Conservation (phyloP, 2,113 vertebrate genomes). For the Tragelaphus buxtoni region DNA sequence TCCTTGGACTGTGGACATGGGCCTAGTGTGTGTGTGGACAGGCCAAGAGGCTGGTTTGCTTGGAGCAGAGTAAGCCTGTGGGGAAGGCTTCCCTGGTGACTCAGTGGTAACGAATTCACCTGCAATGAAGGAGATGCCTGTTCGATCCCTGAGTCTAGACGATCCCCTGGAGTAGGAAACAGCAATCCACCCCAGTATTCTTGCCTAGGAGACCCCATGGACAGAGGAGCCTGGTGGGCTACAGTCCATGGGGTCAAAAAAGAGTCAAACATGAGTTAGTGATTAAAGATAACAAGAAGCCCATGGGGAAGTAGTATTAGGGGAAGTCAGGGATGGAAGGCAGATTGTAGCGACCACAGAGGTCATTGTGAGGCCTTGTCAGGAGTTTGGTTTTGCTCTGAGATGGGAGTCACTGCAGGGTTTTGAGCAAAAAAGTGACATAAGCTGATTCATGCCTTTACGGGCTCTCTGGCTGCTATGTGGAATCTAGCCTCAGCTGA, state of each 20-base stretch:
- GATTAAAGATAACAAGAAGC: not conserved
- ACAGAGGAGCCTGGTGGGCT: not conserved
- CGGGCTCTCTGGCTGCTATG: not conserved
- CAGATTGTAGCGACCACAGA: not conserved
- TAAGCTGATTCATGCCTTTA: not conserved
- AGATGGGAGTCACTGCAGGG: not conserved
- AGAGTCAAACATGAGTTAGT: not conserved
- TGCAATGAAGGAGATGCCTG: not conserved
- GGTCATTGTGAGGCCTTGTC: not conserved
- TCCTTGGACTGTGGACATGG: too few relatives aligned
- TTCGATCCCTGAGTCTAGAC: not conserved
- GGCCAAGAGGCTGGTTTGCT: not conserved
- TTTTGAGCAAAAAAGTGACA: not conserved
- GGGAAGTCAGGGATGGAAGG: not conserved
- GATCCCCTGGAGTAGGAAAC: not conserved
- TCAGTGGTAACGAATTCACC: not conserved
- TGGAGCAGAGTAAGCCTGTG: not conserved
- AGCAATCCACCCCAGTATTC: not conserved
- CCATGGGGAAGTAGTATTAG: accelerated
- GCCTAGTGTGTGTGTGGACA: too few relatives aligned
- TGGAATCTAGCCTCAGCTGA: accelerated
- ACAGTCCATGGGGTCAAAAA: not conserved
- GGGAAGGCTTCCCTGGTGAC: not conserved
- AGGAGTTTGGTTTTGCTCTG: not conserved
- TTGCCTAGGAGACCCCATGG: not conserved